phyloP scores from a whole-genome alignment of 2,888 invertebrate species.

The Coleophora deauratella region DNA sequence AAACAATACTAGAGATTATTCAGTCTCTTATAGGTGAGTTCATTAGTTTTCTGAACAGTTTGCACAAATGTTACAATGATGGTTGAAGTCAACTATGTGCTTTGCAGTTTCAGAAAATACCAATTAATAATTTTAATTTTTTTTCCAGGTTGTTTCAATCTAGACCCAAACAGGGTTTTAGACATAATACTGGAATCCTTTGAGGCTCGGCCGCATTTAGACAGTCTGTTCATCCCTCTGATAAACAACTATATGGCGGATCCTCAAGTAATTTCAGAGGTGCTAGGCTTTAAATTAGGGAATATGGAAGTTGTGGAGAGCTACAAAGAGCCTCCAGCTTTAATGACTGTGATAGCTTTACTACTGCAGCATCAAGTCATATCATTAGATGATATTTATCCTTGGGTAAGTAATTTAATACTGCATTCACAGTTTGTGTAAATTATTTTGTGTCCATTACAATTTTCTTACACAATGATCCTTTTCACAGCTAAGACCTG shows the following conservation, averaged over 20 bases:
- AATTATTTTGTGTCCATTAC: no score
- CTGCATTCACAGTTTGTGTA: slow-evolving; percentile 73
- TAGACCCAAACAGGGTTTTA: slow-evolving; percentile 97
- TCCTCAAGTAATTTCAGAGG: slow-evolving; percentile 87
- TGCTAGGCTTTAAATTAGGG: slow-evolving; percentile 94
- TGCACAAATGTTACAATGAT: background rate
- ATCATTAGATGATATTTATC: slow-evolving; percentile 89
- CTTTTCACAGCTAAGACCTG: slow-evolving; percentile 85
- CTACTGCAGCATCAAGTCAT: slow-evolving; percentile 92
- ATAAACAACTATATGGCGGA: slow-evolving; percentile 90
- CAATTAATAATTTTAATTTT: background rate
- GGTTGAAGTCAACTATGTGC: background rate
- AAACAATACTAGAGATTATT: slow-evolving; percentile 87
- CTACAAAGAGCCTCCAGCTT: slow-evolving; percentile 82
- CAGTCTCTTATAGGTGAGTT: slow-evolving; percentile 91
- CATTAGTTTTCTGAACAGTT: no score
- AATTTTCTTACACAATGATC: no score
- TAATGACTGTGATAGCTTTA: slow-evolving; percentile 92
- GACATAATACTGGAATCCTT: slow-evolving; percentile 98
- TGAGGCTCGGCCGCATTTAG: slow-evolving; percentile 87
- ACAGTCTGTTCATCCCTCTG: slow-evolving; percentile 88
- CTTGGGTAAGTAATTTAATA: slow-evolving; percentile 80
- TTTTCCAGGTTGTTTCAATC: slow-evolving; percentile 92
- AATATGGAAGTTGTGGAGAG: slow-evolving; percentile 75
- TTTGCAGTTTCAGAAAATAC: no score